A percentile compares a stretch with the other conserved stretches of the same genome.
phyloP scores from a whole-genome alignment of 2,113 vertebrate genomes.

The Manacus vitellinus region DNA sequence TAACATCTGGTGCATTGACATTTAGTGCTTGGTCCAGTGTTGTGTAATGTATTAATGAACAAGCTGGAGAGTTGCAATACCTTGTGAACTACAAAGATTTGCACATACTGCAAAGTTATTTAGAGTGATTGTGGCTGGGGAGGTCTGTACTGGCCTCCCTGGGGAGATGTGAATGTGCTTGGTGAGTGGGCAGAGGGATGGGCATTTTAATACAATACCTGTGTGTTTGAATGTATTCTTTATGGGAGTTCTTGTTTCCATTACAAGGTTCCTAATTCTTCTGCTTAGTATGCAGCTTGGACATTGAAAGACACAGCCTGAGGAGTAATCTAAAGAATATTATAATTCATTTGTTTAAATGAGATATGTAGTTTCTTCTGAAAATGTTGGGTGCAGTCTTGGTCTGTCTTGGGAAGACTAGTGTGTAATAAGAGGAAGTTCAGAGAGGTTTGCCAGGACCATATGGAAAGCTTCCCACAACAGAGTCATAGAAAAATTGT shows the following conservation, averaged over 20 bases:
- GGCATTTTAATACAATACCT: background rate
- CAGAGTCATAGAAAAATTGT: background rate
- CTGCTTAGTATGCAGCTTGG: background rate
- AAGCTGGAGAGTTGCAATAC: background rate
- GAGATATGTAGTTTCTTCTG: background rate
- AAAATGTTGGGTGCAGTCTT: background rate
- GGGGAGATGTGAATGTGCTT: background rate
- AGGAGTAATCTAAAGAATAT: background rate
- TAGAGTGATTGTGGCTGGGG: accelerated
- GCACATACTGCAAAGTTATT: background rate
- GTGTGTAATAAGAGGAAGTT: background rate
- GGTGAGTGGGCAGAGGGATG: background rate
- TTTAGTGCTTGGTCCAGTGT: background rate
- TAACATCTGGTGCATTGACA: background rate
- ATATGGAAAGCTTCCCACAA: background rate
- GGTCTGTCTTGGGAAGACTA: background rate
- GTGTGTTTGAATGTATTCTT: background rate
- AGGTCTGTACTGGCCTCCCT: background rate
- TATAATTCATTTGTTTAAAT: background rate
- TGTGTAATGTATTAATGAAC: background rate
- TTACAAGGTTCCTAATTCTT: background rate
- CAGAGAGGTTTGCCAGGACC: background rate
- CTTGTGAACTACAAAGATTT: background rate
- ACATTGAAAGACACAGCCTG: background rate
- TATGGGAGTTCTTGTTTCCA: background rate